Evolutionary conservation across 2,888 invertebrate genomes (phyloP).

Genomic region (Epistrophella euchroma): DNA sequence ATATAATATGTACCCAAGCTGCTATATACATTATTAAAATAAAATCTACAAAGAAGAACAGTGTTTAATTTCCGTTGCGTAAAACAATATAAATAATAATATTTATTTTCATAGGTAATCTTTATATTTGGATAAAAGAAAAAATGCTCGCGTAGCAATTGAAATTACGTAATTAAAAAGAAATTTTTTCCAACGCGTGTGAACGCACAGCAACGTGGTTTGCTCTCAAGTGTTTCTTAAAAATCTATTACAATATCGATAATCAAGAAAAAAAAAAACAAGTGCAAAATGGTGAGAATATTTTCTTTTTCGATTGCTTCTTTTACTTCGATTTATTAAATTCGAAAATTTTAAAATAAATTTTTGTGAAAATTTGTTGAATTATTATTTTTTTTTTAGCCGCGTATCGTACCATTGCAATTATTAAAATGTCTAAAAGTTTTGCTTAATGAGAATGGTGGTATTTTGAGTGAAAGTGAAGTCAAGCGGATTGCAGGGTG

Average conservation of each 20-base stretch:
- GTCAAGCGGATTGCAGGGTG: constrained; percentile 94
- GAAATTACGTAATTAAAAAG: constrained; percentile 58
- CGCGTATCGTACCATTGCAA: constrained; percentile 95
- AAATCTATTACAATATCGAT: constrained; percentile 63
- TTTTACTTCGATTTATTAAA: neutral
- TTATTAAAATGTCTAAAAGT: constrained; percentile 95
- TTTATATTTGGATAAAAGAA: constrained; percentile 29
- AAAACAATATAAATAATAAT: constrained; percentile 24
- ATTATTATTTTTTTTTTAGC: constrained; percentile 87
- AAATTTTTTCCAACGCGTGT: constrained; percentile 46
- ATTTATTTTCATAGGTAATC: constrained; percentile 46
- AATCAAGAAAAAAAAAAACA: constrained; percentile 10
- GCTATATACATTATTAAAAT: neutral
- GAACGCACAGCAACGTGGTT: constrained; percentile 58
- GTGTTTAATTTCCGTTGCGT: constrained; percentile 5
- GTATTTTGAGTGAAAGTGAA: constrained; percentile 94
- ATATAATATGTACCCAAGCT: neutral
- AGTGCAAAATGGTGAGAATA: constrained; percentile 67
- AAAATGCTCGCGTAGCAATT: constrained; percentile 67
- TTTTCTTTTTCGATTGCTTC: neutral
- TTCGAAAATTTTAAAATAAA: neutral
- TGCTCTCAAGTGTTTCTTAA: constrained; percentile 30
- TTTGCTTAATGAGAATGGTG: constrained; percentile 92
- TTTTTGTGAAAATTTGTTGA: constrained; percentile 17
- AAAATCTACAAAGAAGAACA: constrained; percentile 19